Conservation (phyloP, 2,797 vertebrate species). For the Astyanax mexicanus region DNA sequence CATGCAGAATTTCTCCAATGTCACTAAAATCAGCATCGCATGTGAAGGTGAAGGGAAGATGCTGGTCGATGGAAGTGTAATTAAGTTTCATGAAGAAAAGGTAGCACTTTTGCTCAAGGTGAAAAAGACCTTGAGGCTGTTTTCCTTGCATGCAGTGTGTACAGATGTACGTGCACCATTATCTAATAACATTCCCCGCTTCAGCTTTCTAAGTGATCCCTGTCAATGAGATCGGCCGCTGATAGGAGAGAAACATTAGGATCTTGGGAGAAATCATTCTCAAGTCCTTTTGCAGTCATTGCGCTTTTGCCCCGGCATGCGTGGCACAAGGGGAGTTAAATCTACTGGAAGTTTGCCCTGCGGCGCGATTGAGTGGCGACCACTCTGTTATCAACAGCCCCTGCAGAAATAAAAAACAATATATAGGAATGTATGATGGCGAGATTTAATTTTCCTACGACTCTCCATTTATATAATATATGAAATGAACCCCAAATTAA, state of each 20-base stretch:
- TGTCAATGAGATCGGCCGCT: slow-evolving; percentile 50
- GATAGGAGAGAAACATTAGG: slow-evolving; percentile 55
- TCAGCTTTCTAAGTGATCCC: slow-evolving; percentile 39
- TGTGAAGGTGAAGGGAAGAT: slow-evolving; percentile 47
- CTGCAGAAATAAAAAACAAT: slow-evolving; percentile 81
- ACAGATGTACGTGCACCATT: slow-evolving; percentile 43
- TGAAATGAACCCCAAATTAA: slow-evolving; percentile 86
- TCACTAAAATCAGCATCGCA: slow-evolving; percentile 47
- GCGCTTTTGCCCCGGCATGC: slow-evolving; percentile 1
- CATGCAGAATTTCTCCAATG: slow-evolving; percentile 40
- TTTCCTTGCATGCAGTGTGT: slow-evolving; percentile 45
- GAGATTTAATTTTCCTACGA: slow-evolving; percentile 81
- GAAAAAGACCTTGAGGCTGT: slow-evolving; percentile 57
- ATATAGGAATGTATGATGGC: slow-evolving; percentile 82
- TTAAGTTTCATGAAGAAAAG: slow-evolving; percentile 55
- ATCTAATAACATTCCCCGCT: slow-evolving; percentile 50
- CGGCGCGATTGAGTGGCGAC: slow-evolving; percentile 70
- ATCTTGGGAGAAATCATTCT: slow-evolving; percentile 52
- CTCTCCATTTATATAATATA: slow-evolving; percentile 86
- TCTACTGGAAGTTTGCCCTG: slow-evolving; percentile 70
- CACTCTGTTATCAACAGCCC: slow-evolving; percentile 78
- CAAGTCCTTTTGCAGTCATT: slow-evolving; percentile 34
- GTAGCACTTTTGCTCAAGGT: slow-evolving; percentile 53
- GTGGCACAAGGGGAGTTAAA: slow-evolving; percentile 70
- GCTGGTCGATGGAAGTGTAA: slow-evolving; percentile 54